Evolutionary conservation across 2,888 invertebrate genomes (phyloP), one percentile per base, ranked within the genome.

Genomic region (Dexiosoma caninum): DNA sequence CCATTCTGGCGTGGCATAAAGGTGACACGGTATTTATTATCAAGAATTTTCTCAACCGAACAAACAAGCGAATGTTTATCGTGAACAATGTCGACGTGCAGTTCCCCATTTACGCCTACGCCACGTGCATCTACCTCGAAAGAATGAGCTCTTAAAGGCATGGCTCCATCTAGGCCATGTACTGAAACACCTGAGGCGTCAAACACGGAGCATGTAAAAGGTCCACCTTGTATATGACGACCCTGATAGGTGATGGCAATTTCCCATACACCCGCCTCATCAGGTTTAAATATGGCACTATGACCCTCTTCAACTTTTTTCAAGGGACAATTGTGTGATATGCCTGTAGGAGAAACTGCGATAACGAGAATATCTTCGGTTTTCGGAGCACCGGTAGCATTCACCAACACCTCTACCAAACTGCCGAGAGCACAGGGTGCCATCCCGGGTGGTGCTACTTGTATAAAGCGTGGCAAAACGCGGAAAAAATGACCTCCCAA

Each of bases 251-350:
- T 95, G 83, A 99, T 98, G 83, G 96, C 96, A 72, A 99, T 98
- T 85, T 96, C 95, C 98, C 98, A 99, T 86, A 97, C 96, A 74
- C 98, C 99, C 42, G 97, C 95, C 91, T 99, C 98, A 85, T 97
- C 96, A 0, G 99, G 99, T 88, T 98, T 97, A 90, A 99, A 99
- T 85, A 97, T 98, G 83, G 98, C 98, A 84, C 96, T 96, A 88
- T 97, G 98, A 67, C 96, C 96, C 71, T 96, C 97, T 53, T 95
- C 95, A n/a, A 95, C 94, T 82, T 95, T 95, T 49, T 94, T 94
- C n/a, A 96, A 94, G 0, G 96, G 96, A 88, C 96, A 95, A 79
- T 93, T 92, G 71, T 96, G 92, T 0, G 95, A 93, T 53, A 95
- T 93, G 12, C 97, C 97, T 60, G 95, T 95, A 0, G 98, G 98